Base-by-base conservation (phyloP, 1,140 invertebrate genomes). In the Drosophila parabipectinata region DNA sequence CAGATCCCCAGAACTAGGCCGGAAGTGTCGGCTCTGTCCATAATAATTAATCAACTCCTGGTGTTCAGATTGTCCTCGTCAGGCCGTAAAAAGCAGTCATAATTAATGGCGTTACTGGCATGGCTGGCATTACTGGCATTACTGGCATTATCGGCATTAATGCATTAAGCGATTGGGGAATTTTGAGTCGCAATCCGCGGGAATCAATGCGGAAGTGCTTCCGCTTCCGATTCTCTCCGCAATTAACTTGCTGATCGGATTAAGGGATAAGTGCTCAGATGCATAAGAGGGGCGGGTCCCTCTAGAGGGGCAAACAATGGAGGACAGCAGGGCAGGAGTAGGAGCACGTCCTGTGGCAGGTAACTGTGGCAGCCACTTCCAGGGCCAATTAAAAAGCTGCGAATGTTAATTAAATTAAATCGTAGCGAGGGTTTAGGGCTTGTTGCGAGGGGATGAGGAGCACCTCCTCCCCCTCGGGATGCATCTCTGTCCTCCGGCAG, bases 361-460 rank as follows among this genome's bases (percentile, higher is more conserved):
- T 45, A 37, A 14, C 45, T 8, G 28, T 30, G 28, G 8, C 8
- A 30, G 28, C 28, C 28, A 8, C 18, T 64, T 58, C 32, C 54
- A 14, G n/a, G 14, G 6, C 18, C 18, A 18, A 18, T 18, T 18
- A 18, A 1, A 18, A 18, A 71, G 28, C 58, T 52, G 28, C 47
- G 18, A 45, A 57, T 39, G 45, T 47, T 34, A 67, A 67, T 67
- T 72, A 55, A 72, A 60, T 72, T 69, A 30, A 47, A 55, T 30
- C 37, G 9, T 34, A 8, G 2, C 26, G 15, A 18, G 15, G 15
- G 15, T 18, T 18, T 18, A 18, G 15, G 15, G 15, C n/a, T n/a
- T n/a, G n/a, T n/a, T n/a, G n/a, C n/a, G n/a, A n/a, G n/a, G n/a
- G n/a, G n/a, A 18, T 1, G 21, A 1, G 21, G 21, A 21, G 21